Evolutionary conservation across 1,140 invertebrate species (phyloP), one percentile per base, ranked within the genome.

Genomic region (Protaetia brevitarsis): DNA sequence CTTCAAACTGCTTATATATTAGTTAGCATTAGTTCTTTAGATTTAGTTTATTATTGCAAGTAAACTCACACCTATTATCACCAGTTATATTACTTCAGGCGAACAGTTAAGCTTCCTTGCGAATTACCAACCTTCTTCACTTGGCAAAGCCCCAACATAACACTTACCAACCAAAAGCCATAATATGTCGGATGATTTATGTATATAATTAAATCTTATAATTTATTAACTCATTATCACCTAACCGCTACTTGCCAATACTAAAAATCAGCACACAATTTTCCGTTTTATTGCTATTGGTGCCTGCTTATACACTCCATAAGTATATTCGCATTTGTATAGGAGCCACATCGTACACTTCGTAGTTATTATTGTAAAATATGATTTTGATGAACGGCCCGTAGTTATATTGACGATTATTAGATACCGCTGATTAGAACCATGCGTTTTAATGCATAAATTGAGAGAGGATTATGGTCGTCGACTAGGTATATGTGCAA

Each of bases 171-270:
- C 8, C 41, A 19, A 10, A 4, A 45, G 41, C 16, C 41, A n/a
- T n/a, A n/a, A n/a, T 37, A 37, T 16, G 10, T 37, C 16, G 16
- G 41, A 45, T 45, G 41, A 45, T 45, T 45, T 16, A 45, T 45
- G 41, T 21, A 45, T 45, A 45, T 45, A 45, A 45, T 45, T 45
- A 45, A 45, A 21, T 13, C 41, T 19, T 13, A 45, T 45, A 45
- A 45, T 45, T 45, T 45, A 45, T 45, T 45, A 21, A 45, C 41
- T 45, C 41, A 45, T 45, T 45, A 45, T 45, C 41, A 45, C 16
- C 41, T 45, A 21, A 19, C 41, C 8, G 41, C 41, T 45, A 45
- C 41, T 45, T 16, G 13, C 41, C 6, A 21, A 45, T 45, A n/a
- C n/a, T 13, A 45, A 45, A 45, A 45, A 45, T 45, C 23, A 7